Evolutionary conservation across 2,113 vertebrate genomes (phyloP).

Genomic region (Pandion haliaetus): DNA sequence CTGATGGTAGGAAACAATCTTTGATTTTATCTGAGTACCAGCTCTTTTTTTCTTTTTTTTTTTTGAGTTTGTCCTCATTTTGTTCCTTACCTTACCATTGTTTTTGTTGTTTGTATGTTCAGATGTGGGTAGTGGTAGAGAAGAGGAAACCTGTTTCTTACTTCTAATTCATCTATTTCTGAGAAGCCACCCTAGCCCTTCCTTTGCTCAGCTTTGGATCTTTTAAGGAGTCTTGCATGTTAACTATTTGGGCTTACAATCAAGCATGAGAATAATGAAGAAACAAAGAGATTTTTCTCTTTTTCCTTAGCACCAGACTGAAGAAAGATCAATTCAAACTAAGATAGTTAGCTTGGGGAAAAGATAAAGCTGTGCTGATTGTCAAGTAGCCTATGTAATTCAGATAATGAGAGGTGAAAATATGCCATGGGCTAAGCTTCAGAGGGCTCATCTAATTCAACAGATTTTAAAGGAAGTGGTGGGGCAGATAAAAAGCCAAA

Average conservation of each 20-base stretch:
- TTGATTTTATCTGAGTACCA: constrained; percentile 67
- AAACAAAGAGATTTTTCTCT: not conserved
- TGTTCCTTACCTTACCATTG: constrained; percentile 58
- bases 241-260: not conserved
- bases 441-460: not conserved
- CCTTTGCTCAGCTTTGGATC: constrained; percentile 37
- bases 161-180: constrained; percentile 54
- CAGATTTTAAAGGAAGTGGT: constrained; percentile 23
- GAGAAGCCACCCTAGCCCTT: constrained; percentile 45
- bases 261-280: not conserved
- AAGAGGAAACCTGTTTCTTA: constrained; percentile 62
- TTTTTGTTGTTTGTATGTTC: constrained; percentile 66
- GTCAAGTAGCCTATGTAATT: not conserved
- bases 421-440: not conserved
- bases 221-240: not conserved
- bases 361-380: not conserved
- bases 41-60: not conserved
- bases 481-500: not conserved
- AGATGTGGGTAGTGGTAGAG: constrained; percentile 74
- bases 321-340: not conserved
- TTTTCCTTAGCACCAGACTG: not conserved
- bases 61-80: constrained; percentile 57
- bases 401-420: not conserved
- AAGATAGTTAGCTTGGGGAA: not conserved
- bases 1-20: constrained; percentile 65